phyloP scores from a whole-genome alignment of 1,140 invertebrate species.

The Ectropis grisescens region DNA sequence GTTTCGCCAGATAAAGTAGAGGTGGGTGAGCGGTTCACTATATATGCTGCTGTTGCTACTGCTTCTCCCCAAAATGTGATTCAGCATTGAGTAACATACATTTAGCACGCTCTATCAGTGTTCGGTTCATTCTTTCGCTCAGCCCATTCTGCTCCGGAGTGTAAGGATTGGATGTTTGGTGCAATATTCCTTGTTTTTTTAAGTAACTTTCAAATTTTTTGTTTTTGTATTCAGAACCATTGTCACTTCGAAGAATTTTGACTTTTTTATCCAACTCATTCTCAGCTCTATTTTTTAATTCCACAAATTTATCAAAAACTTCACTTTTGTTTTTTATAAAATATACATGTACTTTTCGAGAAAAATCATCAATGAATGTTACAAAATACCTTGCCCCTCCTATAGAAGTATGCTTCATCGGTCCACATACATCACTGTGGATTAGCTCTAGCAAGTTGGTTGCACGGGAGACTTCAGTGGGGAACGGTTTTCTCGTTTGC shows the following conservation, averaged over 20 bases:
- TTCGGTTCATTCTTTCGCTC: conserved; percentile 42
- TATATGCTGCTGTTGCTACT: background rate
- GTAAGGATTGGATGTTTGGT: conserved; percentile 24
- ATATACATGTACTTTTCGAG: conserved; percentile 32
- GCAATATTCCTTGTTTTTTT: conserved; percentile 12
- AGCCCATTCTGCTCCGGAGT: conserved; percentile 27
- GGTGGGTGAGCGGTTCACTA: background rate
- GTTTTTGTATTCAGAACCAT: conserved; percentile 20
- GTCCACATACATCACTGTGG: conserved; percentile 50
- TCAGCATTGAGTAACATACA: conserved; percentile 11
- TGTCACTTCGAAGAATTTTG: conserved; percentile 21
- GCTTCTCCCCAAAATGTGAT: background rate
- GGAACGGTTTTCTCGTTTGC: conserved; percentile 25
- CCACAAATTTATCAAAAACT: conserved; percentile 30
- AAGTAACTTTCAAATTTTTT: conserved; percentile 12
- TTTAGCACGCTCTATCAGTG: conserved; percentile 22
- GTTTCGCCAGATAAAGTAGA: background rate
- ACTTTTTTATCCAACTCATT: conserved; percentile 14
- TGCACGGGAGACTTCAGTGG: conserved; percentile 15
- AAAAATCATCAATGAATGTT: conserved; percentile 47
- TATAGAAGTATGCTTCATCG: conserved; percentile 25
- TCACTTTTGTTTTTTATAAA: conserved; percentile 49
- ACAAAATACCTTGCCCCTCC: conserved; percentile 44
- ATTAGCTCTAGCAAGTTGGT: conserved; percentile 30
- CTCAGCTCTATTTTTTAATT: conserved; percentile 15